Conservation (phyloP, 2,113 vertebrate species). For the Bungarus multicinctus region DNA sequence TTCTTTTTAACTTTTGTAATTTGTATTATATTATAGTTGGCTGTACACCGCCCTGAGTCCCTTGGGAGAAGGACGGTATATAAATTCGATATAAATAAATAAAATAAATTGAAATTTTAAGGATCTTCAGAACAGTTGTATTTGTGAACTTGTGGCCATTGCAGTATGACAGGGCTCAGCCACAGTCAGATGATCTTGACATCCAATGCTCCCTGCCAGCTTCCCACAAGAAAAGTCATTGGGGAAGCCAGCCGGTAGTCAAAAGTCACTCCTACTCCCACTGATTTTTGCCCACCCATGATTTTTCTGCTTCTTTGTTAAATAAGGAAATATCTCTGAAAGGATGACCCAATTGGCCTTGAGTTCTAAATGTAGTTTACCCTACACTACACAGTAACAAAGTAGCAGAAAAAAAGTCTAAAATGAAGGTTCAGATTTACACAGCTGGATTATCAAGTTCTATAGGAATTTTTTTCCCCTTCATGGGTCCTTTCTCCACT, state of each 20-base stretch:
- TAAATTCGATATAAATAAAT: too few species aligned
- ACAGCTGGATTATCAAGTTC: not conserved
- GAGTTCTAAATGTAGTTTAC: not conserved
- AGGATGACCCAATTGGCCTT: not conserved
- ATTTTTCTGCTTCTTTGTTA: not conserved
- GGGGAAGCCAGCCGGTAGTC: not conserved
- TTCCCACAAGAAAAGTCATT: not conserved
- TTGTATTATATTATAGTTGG: too few species aligned
- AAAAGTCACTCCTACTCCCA: not conserved
- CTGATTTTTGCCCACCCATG: not conserved
- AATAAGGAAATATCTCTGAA: not conserved
- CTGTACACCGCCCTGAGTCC: too few species aligned
- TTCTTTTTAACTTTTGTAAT: too few species aligned
- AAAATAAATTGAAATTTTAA: too few species aligned
- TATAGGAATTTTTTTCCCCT: not conserved
- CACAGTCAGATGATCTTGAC: not conserved
- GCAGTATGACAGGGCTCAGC: not conserved
- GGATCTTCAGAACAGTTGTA: not conserved
- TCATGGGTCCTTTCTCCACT: not conserved
- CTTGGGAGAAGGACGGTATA: too few species aligned
- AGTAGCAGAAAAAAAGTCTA: not conserved
- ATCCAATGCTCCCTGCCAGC: not conserved
- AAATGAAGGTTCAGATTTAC: not conserved
- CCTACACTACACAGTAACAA: too few species aligned
- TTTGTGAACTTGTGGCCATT: not conserved